Conservation (phyloP, 2,113 vertebrate species). For the Scolopax mira region DNA sequence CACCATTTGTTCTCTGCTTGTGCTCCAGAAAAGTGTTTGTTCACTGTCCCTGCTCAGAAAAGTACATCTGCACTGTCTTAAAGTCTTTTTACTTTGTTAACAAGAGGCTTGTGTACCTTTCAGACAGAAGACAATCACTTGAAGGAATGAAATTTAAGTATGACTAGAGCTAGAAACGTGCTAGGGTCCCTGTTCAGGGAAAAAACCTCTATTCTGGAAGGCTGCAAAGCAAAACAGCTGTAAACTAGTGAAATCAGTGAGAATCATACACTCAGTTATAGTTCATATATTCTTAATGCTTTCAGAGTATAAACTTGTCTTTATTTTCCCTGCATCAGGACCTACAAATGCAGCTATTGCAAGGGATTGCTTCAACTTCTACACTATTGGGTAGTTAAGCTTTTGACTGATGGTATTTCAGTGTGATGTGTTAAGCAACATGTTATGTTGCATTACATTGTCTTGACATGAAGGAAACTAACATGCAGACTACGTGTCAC, state of each 20-base stretch:
- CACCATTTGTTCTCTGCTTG: not conserved
- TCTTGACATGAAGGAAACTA: conserved; percentile 2
- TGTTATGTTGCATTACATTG: not conserved
- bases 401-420: not conserved
- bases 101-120: not conserved
- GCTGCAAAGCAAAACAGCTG: not conserved
- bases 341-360: not conserved
- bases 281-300: not conserved
- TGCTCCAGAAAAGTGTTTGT: not conserved
- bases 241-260: not conserved
- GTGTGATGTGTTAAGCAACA: not conserved
- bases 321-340: not conserved
- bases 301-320: not conserved
- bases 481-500: not conserved
- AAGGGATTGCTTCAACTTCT: not conserved
- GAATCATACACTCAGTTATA: not conserved
- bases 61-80: not conserved
- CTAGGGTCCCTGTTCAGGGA: not conserved
- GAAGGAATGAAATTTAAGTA: not conserved
- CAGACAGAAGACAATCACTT: not conserved
- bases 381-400: not conserved
- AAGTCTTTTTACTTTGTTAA: not conserved
- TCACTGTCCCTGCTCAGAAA: not conserved
- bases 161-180: not conserved
- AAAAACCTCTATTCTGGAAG: not conserved